Base-by-base conservation (phyloP, 2,113 vertebrate genomes). In the Periophthalmus modestus region DNA sequence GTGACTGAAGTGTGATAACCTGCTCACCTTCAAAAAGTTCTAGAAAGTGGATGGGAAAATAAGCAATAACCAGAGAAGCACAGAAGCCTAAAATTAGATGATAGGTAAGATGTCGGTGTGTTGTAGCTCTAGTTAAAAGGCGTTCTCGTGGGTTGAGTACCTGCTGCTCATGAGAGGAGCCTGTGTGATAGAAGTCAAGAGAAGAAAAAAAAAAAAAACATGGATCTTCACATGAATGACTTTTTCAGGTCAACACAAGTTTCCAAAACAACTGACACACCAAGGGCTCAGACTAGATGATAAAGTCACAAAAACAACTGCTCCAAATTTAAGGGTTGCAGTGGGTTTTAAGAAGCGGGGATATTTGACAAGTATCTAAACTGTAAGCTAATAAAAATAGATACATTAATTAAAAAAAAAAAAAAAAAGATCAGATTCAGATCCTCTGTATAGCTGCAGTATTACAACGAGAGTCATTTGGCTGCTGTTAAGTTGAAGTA, bases 11-110 rank as follows among this genome's bases (percentile, higher is more conserved):
- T 16, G 3, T 16, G 66, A 43, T 67, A 21, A 23, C 21, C 43
- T 48, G 66, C 66, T 67, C 43, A 23, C 21, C 43, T 48, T 67
- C 21, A 67, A 67, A 21, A 65, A 14, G 28, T 66, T 16, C 47
- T 66, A 28, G 54, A 7, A 14, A 63, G 68, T 55, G 68, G 34
- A 34, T 13, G 18, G 48, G 65, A 76, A 78, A 78, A 71, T 78
- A 80, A 80, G 34, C 52, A 81, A 67, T 66, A 75, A 46, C 57
- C 46, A 72, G 39, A 10, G 39, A 43, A 73, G 52, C 7, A 46
- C 55, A 72, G 18, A 21, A 63, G 47, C 73, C 75, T 82, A 82
- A 79, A 81, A 80, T 79, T 85, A 85, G 73, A 82, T 81, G 2
- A 70, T 76, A 34, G 79, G 73, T 80, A 66, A 15, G 48, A 72